Percentiles rank a stretch among this genome's conserved stretches.
Conservation (phyloP, 2,888 invertebrate genomes). For the Cheilosia variabilis region DNA sequence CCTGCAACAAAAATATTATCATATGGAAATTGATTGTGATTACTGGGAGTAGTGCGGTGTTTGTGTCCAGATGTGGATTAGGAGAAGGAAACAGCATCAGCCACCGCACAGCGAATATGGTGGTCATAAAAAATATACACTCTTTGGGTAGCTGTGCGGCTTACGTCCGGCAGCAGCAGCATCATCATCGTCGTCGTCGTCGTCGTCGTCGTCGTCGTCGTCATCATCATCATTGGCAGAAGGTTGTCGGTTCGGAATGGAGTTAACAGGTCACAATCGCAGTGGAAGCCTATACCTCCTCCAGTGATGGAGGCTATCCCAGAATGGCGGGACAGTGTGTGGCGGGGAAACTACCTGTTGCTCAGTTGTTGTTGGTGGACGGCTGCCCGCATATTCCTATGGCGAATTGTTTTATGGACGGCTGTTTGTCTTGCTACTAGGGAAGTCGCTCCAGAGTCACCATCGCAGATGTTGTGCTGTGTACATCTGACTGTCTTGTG, state of each 20-base stretch:
- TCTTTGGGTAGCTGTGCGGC: conserved; percentile 23
- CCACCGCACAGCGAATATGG: conserved; percentile 58
- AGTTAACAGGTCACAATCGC: conserved; percentile 71
- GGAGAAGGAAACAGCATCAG: conserved; percentile 48
- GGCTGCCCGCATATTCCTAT: conserved; percentile 62
- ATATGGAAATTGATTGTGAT: conserved; percentile 78
- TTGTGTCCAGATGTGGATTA: conserved; percentile 75
- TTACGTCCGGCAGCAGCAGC: conserved; percentile 53
- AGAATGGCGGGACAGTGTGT: not conserved
- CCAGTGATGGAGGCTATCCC: conserved; percentile 33
- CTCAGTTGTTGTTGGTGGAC: conserved; percentile 34
- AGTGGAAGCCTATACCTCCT: not conserved
- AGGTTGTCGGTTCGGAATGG: conserved; percentile 66
- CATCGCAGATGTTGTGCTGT: not conserved
- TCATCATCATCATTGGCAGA: conserved; percentile 62
- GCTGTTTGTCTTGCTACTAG: conserved; percentile 61
- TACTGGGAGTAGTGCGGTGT: conserved; percentile 64
- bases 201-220: conserved; percentile 62
- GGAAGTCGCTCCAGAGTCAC: not conserved
- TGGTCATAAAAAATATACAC: conserved; percentile 65
- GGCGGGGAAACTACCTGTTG: conserved; percentile 68
- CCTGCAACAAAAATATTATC: conserved; percentile 78
- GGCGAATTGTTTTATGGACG: conserved; percentile 68
- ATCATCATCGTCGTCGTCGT: conserved; percentile 50
- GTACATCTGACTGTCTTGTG: conserved; percentile 19